These are phyloP conservation scores for Macrobrachium rosenbergii DNA, from an alignment of 1,140 invertebrate species.

Conservation along the genomic window DNA sequence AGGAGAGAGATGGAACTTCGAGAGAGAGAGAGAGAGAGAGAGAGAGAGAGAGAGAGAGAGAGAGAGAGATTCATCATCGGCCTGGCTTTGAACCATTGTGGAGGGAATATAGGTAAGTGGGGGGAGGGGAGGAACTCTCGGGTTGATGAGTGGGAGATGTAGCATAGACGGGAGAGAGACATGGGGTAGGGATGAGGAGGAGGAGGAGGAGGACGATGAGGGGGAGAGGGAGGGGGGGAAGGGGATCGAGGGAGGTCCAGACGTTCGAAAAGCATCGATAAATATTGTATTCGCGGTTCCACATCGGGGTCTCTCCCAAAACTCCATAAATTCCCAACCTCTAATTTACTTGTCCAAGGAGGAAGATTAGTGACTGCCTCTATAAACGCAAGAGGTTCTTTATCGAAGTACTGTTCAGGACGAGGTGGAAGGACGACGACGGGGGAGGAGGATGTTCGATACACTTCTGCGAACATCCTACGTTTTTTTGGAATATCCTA, in stretches of 20 bases:
- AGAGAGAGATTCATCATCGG: too few relatives aligned
- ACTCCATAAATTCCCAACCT: slow-evolving; percentile 56
- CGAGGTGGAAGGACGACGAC: too few relatives aligned
- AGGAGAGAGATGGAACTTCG: neutral
- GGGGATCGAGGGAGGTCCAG: neutral
- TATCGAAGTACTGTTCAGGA: too few relatives aligned
- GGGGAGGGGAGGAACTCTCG: too few relatives aligned
- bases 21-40: neutral
- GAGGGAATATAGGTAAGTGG: too few relatives aligned
- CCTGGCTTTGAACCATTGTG: too few relatives aligned
- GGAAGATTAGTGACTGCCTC: slow-evolving; percentile 33
- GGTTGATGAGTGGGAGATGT: too few relatives aligned
- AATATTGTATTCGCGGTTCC: slow-evolving; percentile 5
- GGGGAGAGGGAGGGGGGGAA: neutral
- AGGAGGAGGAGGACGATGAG: neutral
- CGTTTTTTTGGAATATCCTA: too few relatives aligned
- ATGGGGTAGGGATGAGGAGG: too few relatives aligned
- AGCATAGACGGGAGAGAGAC: neutral
- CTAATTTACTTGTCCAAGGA: slow-evolving; percentile 55
- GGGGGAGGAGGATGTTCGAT: too few relatives aligned
- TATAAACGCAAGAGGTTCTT: slow-evolving; percentile 2
- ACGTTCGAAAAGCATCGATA: slow-evolving; percentile 30
- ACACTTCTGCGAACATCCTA: too few relatives aligned
- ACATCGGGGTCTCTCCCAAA: neutral
- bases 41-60: slow-evolving; percentile 8